Conservation (phyloP, 2,888 invertebrate species). For the Metacarcinus magister region DNA sequence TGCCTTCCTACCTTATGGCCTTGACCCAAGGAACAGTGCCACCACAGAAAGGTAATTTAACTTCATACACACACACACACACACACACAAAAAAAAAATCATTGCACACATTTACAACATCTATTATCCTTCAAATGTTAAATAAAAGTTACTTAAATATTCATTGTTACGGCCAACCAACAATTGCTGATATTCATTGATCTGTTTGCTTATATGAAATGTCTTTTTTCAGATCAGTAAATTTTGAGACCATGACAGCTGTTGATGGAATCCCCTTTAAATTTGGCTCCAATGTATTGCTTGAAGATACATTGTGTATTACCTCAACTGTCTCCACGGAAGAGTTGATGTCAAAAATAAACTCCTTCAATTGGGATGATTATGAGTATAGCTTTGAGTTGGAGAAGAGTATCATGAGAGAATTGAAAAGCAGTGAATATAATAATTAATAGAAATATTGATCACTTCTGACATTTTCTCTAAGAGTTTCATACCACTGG, state of each 20-base stretch:
- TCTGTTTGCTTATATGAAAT: neutral
- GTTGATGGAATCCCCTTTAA: constrained; percentile 79
- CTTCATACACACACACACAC: neutral
- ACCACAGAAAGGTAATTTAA: constrained; percentile 53
- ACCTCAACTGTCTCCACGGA: constrained; percentile 1
- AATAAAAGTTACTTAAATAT: neutral
- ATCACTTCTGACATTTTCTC: neutral
- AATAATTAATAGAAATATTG: constrained; percentile 29
- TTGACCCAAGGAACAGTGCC: constrained; percentile 31
- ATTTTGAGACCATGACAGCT: constrained; percentile 62
- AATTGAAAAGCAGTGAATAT: constrained; percentile 62
- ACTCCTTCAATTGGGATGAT: constrained; percentile 75
- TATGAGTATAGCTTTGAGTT: constrained; percentile 76
- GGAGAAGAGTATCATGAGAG: constrained; percentile 73
- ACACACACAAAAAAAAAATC: too few species aligned
- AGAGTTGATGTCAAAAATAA: constrained; percentile 68
- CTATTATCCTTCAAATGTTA: too few species aligned
- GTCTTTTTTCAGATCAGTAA: constrained; percentile 49
- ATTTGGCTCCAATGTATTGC: constrained; percentile 69
- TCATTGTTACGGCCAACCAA: neutral
- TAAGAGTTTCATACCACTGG: neutral
- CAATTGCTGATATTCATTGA: neutral
- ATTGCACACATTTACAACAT: too few species aligned
- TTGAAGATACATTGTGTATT: constrained; percentile 32
- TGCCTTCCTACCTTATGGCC: constrained; percentile 72